Evolutionary conservation across 2,113 vertebrate genomes (phyloP).

Genomic region (Dermatemys mawii): DNA sequence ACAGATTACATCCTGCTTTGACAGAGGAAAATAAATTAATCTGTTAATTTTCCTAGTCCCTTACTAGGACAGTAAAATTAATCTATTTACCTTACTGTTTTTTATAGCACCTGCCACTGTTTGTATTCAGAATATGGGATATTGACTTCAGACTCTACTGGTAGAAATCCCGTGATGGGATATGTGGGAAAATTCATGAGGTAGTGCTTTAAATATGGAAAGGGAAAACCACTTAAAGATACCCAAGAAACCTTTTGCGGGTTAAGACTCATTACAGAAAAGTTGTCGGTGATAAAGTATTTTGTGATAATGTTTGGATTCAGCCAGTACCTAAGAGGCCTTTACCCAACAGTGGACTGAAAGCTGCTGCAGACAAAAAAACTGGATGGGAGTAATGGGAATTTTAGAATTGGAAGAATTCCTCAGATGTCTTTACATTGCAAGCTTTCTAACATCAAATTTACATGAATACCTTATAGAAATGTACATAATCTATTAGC

Average conservation of each 20-base stretch:
- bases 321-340: neutral
- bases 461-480: neutral
- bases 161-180: neutral
- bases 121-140: neutral
- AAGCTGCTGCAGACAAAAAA: neutral
- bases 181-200: rapidly evolving
- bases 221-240: neutral
- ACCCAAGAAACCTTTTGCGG: neutral
- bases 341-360: neutral
- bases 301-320: neutral
- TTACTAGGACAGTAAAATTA: neutral
- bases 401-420: neutral
- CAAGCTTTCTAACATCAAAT: neutral
- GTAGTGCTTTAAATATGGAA: neutral
- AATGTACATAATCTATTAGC: neutral
- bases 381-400: neutral
- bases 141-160: neutral
- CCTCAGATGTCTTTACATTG: neutral
- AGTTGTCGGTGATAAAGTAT: neutral
- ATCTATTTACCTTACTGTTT: neutral
- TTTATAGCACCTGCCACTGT: neutral
- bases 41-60: neutral
- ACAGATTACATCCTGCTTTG: neutral
- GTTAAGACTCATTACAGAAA: neutral
- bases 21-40: neutral